Evolutionary conservation across 1,140 invertebrate species (phyloP), one percentile per base, ranked within the genome.

Genomic region (Pentalonia nigronervosa): DNA sequence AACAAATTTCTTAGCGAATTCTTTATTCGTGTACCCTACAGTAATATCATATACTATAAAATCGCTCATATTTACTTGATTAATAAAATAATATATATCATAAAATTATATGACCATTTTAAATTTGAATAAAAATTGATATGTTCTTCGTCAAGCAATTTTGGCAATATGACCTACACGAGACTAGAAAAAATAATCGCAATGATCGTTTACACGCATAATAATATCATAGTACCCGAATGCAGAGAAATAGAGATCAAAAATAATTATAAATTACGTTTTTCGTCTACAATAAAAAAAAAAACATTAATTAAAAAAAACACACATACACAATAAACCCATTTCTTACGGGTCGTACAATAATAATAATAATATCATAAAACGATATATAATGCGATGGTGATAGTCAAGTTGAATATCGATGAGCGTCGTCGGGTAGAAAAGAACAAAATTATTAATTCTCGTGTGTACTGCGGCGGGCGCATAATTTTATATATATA

Each of bases 371-470:
- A n/a, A n/a, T n/a, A n/a, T n/a, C n/a, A n/a, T n/a, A n/a, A n/a
- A n/a, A n/a, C n/a, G n/a, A n/a, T n/a, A 14, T 6, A 67, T 67
- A 14, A 67, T n/a, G 14, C n/a, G 14, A n/a, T 4, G 30, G 30
- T 30, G 2, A 4, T 17, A 3, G 60, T 67, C n/a, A n/a, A n/a
- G 11, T 67, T 4, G 30, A 67, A n/a, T n/a, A 14, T 67, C n/a
- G 60, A 67, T 11, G n/a, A n/a, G 11, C 30, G 60, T n/a, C 30
- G 30, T 11, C 20, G 25, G 17, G n/a, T 11, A n/a, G 14, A 67
- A 67, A 67, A 67, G n/a, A 67, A 67, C 30, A 67, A 67, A 67
- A 67, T 67, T 67, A n/a, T n/a, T 67, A 60, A 60, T 60, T 60
- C 30, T 60, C 56, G 14, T 25, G 56, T 60, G 4, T 11, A 30